Percentiles rank a stretch among this genome's conserved stretches.
These are phyloP conservation scores for Pempheris klunzingeri DNA, from an alignment of 2,797 vertebrate species.

Conservation along the genomic window DNA sequence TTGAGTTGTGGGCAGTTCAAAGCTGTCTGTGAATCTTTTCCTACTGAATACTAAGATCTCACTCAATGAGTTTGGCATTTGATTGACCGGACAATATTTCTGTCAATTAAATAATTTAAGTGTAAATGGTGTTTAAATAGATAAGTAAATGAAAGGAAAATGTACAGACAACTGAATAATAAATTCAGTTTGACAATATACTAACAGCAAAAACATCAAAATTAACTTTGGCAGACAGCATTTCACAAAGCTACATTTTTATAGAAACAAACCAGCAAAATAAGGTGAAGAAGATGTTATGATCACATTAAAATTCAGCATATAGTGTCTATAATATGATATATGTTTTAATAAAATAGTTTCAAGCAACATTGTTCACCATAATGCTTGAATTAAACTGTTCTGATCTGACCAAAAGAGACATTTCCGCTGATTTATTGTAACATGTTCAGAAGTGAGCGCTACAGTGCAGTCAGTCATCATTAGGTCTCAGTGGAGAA, in stretches of 20 bases:
- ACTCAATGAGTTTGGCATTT: background rate
- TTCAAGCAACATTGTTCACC: background rate
- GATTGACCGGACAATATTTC: background rate
- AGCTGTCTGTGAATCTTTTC: too few relatives aligned
- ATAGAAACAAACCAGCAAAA: background rate
- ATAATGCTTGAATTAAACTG: background rate
- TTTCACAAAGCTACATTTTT: background rate
- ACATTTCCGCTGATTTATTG: constrained; percentile 13
- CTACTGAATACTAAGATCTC: background rate
- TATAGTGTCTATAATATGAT: background rate
- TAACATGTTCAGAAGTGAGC: constrained; percentile 9
- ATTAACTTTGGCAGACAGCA: too few relatives aligned
- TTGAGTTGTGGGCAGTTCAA: too few relatives aligned
- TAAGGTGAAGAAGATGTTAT: too few relatives aligned
- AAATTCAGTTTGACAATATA: background rate
- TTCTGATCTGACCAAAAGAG: constrained; percentile 3
- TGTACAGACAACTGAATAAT: background rate
- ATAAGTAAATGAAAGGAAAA: background rate
- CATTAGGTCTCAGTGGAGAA: constrained; percentile 3
- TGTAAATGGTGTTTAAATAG: background rate
- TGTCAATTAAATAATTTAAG: background rate
- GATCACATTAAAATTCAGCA: background rate
- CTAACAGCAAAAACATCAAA: too few relatives aligned
- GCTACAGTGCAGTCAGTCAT: constrained; percentile 11
- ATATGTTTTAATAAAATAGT: background rate